A percentile compares a stretch with the other conserved stretches of the same genome.
Conservation (phyloP, 1,140 invertebrate species). For the Eurytemora carolleeae region DNA sequence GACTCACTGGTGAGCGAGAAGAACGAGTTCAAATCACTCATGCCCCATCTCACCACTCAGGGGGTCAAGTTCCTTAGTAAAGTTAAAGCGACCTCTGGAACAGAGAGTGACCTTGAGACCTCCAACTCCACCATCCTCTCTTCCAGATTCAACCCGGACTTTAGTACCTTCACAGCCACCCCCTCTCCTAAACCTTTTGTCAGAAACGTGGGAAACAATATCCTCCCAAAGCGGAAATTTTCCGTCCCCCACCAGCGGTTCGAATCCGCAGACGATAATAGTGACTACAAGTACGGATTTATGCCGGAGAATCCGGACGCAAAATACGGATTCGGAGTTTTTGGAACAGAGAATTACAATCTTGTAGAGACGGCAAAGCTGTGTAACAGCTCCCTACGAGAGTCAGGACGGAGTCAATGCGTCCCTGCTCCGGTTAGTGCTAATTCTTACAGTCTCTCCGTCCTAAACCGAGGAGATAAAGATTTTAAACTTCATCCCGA, state of each 20-base stretch:
- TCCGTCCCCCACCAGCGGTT: slow-evolving; percentile 37
- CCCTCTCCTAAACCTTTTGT: slow-evolving; percentile 2
- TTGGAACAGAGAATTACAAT: not conserved
- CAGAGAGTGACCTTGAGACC: slow-evolving; percentile 1
- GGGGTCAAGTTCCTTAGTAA: slow-evolving; percentile 31
- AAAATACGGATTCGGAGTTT: not conserved
- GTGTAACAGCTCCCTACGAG: not conserved
- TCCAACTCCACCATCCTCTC: not conserved
- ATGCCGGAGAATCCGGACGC: not conserved
- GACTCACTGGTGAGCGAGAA: not conserved
- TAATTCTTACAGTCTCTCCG: not conserved
- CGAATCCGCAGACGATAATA: slow-evolving; percentile 23
- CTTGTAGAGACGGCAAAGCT: not conserved
- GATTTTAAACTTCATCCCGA: not conserved
- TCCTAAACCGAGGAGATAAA: not conserved
- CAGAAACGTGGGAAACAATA: slow-evolving; percentile 18
- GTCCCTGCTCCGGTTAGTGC: not conserved
- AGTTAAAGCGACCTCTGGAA: slow-evolving; percentile 27
- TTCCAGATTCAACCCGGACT: not conserved
- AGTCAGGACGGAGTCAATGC: not conserved
- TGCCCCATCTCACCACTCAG: slow-evolving; percentile 27
- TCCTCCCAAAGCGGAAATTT: slow-evolving; percentile 35
- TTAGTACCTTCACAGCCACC: slow-evolving; percentile 3
- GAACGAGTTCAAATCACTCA: not conserved
- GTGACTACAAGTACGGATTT: not conserved